Evolutionary conservation across 2,113 vertebrate genomes (phyloP), one percentile per base, ranked within the genome.

Genomic region (Grantiella picta): DNA sequence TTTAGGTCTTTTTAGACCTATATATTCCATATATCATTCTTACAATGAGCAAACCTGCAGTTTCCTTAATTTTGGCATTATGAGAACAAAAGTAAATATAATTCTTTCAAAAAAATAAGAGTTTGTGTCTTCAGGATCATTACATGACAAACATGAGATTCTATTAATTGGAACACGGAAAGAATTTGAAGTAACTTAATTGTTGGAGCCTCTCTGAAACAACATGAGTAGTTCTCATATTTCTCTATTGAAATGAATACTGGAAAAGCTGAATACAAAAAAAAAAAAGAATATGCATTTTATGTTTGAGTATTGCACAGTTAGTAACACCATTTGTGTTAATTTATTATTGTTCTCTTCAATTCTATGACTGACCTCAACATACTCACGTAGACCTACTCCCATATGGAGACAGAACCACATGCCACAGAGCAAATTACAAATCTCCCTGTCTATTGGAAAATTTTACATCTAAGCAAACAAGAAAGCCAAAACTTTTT

Each of bases 201-300:
- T 53, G 10, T 49, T 69, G 24, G 7, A 52, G 5, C 3, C 0
- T 60, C 9, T 77, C 31, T 40, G 15, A 79, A 80, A 73, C 7
- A 49, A 59, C 14, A 59, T 0, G 0, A 72, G 42, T 28, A 49
- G 40, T 72, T 82, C 8, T 60, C 29, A 52, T 2, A 61, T 69
- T 71, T 76, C 9, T 76, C 3, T 56, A 9, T 49, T 54, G 10
- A 89, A 92, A 72, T 28, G 7, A 69, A 65, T 36, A 69, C 12
- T 53, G 65, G 31, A 81, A 89, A 94, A 86, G 12, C 31, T 83
- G 31, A 68, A n/a, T 13, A 44, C 4, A 80, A 86, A 89, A 4
- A 5, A 76, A 69, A 63, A 93, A 69, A 65, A 42, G 2, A 65
- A 5, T 47, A 53, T 20, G 0, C 53, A 25, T 36, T 57, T 89